phyloP scores from a whole-genome alignment of 2,797 vertebrate species.

The Melanotaenia maccullochi region DNA sequence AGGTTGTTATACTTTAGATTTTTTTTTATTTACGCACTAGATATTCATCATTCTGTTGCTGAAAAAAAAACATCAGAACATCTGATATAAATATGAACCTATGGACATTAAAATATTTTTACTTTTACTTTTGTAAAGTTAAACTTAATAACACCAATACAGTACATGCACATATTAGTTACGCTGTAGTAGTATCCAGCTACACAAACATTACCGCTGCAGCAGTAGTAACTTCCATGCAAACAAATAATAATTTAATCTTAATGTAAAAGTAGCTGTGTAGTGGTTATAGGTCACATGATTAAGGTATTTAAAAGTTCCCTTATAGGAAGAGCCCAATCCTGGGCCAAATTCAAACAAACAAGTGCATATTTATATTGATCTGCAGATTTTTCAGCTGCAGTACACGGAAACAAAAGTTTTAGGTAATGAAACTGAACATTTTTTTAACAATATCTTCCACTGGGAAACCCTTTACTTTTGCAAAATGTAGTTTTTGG shows the following conservation, averaged over 20 bases:
- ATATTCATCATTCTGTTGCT: not conserved
- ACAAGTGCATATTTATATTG: no score
- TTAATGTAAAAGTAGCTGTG: not conserved
- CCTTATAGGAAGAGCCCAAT: no score
- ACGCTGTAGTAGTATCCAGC: not conserved
- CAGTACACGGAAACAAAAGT: no score
- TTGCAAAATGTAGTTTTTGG: no score
- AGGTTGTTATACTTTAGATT: not conserved
- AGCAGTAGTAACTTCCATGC: not conserved
- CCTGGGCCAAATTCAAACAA: no score
- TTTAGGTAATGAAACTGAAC: no score
- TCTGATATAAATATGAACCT: not conserved
- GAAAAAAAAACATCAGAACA: not conserved
- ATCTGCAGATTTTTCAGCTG: no score
- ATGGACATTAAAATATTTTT: not conserved
- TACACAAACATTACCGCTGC: not conserved
- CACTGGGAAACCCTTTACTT: no score
- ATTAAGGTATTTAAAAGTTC: not conserved
- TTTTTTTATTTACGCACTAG: not conserved
- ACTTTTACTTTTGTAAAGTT: not conserved
- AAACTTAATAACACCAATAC: not conserved
- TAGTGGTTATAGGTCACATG: not conserved
- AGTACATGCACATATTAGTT: not conserved
- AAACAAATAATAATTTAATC: not conserved
- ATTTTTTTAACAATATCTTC: no score